Percentiles rank a stretch among this genome's conserved stretches.
phyloP scores from a whole-genome alignment of 2,113 vertebrate species.

The Caranx ignobilis region DNA sequence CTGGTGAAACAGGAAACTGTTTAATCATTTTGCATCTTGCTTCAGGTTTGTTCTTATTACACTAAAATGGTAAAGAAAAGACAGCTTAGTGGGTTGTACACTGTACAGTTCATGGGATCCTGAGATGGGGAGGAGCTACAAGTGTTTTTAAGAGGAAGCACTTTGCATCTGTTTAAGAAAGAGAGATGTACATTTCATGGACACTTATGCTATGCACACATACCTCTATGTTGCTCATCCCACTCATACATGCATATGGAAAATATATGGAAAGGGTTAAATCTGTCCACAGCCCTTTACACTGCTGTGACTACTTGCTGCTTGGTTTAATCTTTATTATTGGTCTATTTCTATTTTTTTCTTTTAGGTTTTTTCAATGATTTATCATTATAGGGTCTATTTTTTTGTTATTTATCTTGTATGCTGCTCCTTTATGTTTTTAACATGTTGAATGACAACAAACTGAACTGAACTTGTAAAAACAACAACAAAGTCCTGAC shows the following conservation, averaged over 20 bases:
- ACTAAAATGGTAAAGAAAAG: background rate
- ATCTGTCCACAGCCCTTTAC: too few relatives aligned
- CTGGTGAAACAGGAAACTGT: background rate
- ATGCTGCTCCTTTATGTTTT: too few relatives aligned
- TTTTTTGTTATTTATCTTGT: too few relatives aligned
- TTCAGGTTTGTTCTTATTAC: background rate
- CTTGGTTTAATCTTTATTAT: too few relatives aligned
- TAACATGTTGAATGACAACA: too few relatives aligned
- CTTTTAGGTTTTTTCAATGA: too few relatives aligned
- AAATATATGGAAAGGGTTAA: too few relatives aligned
- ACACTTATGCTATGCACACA: too few relatives aligned
- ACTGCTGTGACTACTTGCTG: too few relatives aligned
- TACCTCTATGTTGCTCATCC: background rate
- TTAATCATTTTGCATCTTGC: background rate
- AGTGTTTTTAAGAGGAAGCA: background rate
- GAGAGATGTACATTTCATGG: background rate
- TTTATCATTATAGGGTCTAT: too few relatives aligned
- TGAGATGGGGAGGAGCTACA: background rate
- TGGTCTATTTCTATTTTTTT: too few relatives aligned
- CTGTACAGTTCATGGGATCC: background rate
- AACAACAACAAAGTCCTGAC: background rate
- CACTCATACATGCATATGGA: background rate
- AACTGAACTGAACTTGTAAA: too few relatives aligned
- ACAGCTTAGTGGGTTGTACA: background rate
- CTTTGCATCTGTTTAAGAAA: background rate